A percentile compares a stretch with the other conserved stretches of the same genome.
Evolutionary conservation across 2,797 vertebrate species (phyloP).

Genomic region (Pseudochaenichthys georgianus): DNA sequence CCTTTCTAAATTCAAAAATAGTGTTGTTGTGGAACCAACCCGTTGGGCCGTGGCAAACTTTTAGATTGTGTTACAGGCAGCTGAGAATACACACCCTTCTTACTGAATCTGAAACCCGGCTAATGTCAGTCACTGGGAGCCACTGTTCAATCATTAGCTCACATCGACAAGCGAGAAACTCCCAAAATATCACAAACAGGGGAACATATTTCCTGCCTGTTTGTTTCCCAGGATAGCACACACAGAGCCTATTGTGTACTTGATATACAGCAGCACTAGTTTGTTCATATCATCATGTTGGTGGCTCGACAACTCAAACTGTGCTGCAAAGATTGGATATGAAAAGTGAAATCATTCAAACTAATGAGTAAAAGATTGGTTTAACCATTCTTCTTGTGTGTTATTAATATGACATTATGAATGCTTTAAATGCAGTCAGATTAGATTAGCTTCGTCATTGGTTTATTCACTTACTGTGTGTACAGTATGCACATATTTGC

Average conservation of each 20-base stretch:
- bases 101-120: conserved; percentile 21
- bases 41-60: conserved; percentile 30
- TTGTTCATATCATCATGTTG: too few species aligned
- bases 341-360: neutral
- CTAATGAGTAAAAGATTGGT: neutral
- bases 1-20: conserved; percentile 60
- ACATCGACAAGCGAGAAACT: neutral
- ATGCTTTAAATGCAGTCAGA: too few species aligned
- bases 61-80: conserved; percentile 42
- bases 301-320: neutral
- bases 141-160: conserved; percentile 16
- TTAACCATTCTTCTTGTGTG: neutral
- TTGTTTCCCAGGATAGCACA: neutral
- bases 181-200: neutral
- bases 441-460: too few species aligned
- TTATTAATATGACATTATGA: neutral
- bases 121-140: conserved; percentile 11
- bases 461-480: too few species aligned
- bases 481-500: too few species aligned
- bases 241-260: neutral
- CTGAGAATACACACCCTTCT: conserved; percentile 27
- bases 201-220: neutral
- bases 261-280: neutral
- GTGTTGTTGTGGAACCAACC: conserved; percentile 43
- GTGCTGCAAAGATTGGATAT: neutral